Percentiles rank a stretch among this genome's conserved stretches.
Evolutionary conservation across 2,888 invertebrate species (phyloP).

Genomic region (Drosophila maculinotata): DNA sequence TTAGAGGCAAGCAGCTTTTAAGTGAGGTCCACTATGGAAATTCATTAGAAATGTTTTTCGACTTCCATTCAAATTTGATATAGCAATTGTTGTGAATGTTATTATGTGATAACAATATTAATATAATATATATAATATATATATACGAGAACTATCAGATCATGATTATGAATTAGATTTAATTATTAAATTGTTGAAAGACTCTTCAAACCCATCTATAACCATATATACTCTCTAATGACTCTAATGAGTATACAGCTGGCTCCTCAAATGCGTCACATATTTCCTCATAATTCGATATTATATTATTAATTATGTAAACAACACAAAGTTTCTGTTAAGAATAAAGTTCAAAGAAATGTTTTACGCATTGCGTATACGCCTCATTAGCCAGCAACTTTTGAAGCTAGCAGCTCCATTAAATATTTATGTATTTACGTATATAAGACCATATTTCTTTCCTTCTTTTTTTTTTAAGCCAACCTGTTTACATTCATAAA

Average conservation of each 20-base stretch:
- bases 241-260: neutral
- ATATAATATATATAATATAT: no score
- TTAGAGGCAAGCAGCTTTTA: neutral
- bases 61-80: neutral
- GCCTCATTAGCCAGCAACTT: conserved; percentile 18
- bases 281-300: neutral
- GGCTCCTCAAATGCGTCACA: neutral
- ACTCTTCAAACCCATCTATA: no score
- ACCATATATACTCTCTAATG: no score
- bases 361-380: conserved; percentile 40
- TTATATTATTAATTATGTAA: neutral
- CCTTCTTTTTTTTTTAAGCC: conserved; percentile 11
- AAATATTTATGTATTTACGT: conserved; percentile 57
- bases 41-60: neutral
- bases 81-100: no score
- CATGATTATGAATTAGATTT: no score
- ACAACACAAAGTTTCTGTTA: neutral
- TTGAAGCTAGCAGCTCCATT: conserved; percentile 29
- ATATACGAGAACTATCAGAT: no score
- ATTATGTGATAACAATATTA: no score
- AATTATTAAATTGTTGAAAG: no score
- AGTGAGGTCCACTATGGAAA: neutral
- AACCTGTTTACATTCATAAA: conserved; percentile 59
- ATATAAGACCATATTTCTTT: conserved; percentile 16
- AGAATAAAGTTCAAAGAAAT: conserved; percentile 33